Evolutionary conservation across 2,113 vertebrate species (phyloP).

Genomic region (Rhadina sibilatrix): DNA sequence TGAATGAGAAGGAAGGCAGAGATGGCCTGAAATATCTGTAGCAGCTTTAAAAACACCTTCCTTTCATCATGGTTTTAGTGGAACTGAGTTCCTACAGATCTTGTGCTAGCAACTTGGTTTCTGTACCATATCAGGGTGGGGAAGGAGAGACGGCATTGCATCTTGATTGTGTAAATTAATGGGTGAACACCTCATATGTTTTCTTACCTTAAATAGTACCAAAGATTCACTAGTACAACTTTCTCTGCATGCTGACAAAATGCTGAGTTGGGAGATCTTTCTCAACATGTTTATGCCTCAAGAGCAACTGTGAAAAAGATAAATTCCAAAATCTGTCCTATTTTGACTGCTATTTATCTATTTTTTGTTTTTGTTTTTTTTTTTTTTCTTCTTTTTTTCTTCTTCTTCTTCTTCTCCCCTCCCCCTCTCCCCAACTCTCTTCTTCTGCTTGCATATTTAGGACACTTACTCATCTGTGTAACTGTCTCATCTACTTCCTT

Average conservation of each 20-base stretch:
- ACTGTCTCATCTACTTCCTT: neutral
- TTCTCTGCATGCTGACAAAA: slow-evolving; percentile 4
- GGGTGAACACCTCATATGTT: neutral
- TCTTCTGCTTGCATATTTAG: slow-evolving; percentile 1
- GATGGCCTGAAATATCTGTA: neutral
- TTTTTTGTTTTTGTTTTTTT: too few relatives aligned
- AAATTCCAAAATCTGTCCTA: neutral
- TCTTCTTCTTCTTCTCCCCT: accelerated
- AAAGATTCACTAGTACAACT: neutral
- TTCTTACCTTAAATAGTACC: slow-evolving; percentile 30
- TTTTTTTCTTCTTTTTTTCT: neutral
- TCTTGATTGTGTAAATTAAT: slow-evolving; percentile 33
- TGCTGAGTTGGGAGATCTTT: slow-evolving; percentile 45
- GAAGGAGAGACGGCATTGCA: neutral
- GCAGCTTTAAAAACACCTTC: neutral
- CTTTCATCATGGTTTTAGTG: neutral
- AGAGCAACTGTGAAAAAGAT: slow-evolving; percentile 32
- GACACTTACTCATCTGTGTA: neutral
- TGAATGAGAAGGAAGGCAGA: neutral
- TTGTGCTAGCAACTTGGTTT: neutral
- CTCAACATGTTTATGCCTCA: slow-evolving; percentile 16
- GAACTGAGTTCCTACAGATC: neutral
- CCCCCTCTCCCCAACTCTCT: neutral
- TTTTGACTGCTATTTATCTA: neutral
- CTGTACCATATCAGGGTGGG: neutral